Evolutionary conservation across 2,113 vertebrate genomes (phyloP).

Genomic region (Campylomormyrus numenius): DNA sequence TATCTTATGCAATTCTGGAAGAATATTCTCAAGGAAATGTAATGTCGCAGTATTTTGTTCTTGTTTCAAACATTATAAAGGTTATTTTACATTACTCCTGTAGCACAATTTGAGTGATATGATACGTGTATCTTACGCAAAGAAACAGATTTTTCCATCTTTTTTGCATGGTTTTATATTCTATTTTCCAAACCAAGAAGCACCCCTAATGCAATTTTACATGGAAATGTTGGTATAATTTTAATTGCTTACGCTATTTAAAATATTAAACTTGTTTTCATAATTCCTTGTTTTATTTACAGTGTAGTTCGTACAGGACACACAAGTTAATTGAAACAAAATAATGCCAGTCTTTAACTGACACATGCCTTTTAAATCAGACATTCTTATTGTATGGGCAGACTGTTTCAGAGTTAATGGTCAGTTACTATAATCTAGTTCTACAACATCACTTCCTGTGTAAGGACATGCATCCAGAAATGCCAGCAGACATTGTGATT

Average conservation of each 20-base stretch:
- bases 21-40: not conserved
- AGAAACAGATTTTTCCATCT: not conserved
- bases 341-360: not conserved
- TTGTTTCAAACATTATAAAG: too few relatives aligned
- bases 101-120: not conserved
- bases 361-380: not conserved
- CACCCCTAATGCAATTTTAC: not conserved
- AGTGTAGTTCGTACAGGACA: not conserved
- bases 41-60: too few relatives aligned
- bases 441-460: not conserved
- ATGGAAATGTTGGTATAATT: not conserved
- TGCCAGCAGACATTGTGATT: not conserved
- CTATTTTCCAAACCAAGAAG: not conserved
- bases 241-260: not conserved
- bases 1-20: not conserved
- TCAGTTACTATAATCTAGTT: not conserved
- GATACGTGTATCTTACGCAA: not conserved
- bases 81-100: not conserved
- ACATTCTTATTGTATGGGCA: not conserved
- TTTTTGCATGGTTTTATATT: not conserved
- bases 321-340: not conserved
- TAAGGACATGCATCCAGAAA: not conserved
- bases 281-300: conserved; percentile 18
- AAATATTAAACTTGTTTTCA: not conserved
- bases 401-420: not conserved